Base-by-base conservation (phyloP, 1,140 invertebrate genomes). In the Calliphora vicina region DNA sequence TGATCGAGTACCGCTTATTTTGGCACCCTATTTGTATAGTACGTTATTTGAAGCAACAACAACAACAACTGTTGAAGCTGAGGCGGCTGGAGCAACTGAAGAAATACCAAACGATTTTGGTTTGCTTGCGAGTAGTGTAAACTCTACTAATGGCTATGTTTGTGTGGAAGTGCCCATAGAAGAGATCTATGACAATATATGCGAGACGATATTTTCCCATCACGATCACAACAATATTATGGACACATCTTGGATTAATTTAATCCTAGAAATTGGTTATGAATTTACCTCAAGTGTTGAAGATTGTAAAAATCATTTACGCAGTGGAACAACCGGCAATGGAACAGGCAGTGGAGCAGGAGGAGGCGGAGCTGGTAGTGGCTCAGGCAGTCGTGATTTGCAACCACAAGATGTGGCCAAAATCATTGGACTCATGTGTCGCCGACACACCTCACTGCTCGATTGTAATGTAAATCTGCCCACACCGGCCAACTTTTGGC, bases 261-360 rank as follows among this genome's bases (percentile, higher is more conserved):
- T 98, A 86, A 94, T 99, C 85, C 93, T 95, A 89, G 97, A 99
- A 92, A 93, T 97, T 86, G 97, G 97, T 57, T 98, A 97, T 91
- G 92, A 94, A 83, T 98, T 98, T 90, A 98, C 97, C 82, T 92
- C 93, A 80, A 96, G 93, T 61, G 92, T 97, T 74, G 97, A 99
- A 91, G 97, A 98, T 92, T 99, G 97, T 88, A 94, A 97, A 85
- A 94, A 93, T 85, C 94, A 95, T 85, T 92, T 99, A 85, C 91
- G 95, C 61, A 96, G 95, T 86, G 93, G 97, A 84, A 17, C 35
- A 43, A 43, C 35, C 0, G 35, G n/a, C 8, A 78, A 43, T 78
- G 42, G 9, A 13, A 27, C 13, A 1, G 72, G 5, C 3, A 35
- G 35, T 13, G 93, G 93, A 2, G 90, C 94, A 43, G 35, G 12